These are phyloP conservation scores for Hippoglossus hippoglossus DNA, from an alignment of 2,797 vertebrate species.

Conservation along the genomic window DNA sequence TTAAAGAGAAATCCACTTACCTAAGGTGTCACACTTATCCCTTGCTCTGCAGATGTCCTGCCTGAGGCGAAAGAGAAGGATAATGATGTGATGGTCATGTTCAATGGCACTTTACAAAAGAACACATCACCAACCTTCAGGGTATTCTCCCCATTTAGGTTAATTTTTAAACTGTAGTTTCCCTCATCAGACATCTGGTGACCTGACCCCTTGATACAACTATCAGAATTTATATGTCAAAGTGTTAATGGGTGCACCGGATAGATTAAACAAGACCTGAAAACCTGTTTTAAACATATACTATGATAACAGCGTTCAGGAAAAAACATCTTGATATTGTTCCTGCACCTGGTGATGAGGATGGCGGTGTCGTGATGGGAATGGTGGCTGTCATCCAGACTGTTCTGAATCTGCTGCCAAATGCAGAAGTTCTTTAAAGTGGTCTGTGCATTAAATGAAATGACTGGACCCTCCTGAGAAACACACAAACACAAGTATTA, in stretches of 20 bases:
- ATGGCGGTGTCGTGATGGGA: conserved; percentile 95
- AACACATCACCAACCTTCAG: too few species aligned
- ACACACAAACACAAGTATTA: conserved; percentile 3
- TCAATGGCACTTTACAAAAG: not conserved
- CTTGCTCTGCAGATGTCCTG: conserved; percentile 98
- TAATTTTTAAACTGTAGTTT: conserved; percentile 1
- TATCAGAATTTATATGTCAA: not conserved
- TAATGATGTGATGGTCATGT: too few species aligned
- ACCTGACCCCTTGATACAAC: conserved; percentile 13
- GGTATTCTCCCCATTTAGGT: not conserved
- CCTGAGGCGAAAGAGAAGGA: conserved; percentile 77
- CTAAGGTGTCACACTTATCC: conserved; percentile 98
- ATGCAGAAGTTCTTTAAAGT: conserved; percentile 99
- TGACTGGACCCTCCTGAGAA: conserved; percentile 92
- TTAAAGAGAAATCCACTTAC: conserved; percentile 77
- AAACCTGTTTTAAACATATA: not conserved
- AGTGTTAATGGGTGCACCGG: not conserved
- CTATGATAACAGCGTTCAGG: too few species aligned
- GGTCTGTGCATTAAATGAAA: conserved; percentile 97
- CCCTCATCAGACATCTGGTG: conserved; percentile 29
- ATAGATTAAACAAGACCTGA: conserved; percentile 9
- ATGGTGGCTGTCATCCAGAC: conserved; percentile 90
- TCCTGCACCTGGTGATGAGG: conserved; percentile 92
- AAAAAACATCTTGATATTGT: not conserved
- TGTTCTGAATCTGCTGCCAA: conserved; percentile 96